A percentile compares a stretch with the other conserved stretches of the same genome.
Conservation (phyloP, 2,113 vertebrate species). For the Spea bombifrons region DNA sequence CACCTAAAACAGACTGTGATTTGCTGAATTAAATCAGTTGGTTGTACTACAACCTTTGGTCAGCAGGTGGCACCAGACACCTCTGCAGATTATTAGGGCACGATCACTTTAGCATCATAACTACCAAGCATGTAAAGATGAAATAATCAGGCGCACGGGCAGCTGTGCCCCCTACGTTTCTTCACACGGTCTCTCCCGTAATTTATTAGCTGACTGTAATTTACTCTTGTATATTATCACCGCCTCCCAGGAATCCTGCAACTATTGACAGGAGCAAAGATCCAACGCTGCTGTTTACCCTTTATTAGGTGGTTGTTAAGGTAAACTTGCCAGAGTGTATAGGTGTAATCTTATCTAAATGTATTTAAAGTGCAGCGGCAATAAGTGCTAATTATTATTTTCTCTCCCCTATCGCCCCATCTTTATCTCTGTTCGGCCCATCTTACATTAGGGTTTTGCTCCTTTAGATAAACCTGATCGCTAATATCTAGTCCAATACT, state of each 20-base stretch:
- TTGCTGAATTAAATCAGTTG: too few species aligned
- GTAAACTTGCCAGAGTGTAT: conserved; percentile 16
- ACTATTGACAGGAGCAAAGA: conserved; percentile 74
- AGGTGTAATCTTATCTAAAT: conserved; percentile 34
- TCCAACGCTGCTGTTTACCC: conserved; percentile 61
- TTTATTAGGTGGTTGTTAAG: conserved; percentile 32
- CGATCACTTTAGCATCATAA: not conserved
- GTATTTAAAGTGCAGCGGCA: conserved; percentile 10
- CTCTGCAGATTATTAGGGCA: not conserved
- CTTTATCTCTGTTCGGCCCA: conserved; percentile 10
- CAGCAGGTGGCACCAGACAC: conserved; percentile 14
- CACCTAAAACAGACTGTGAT: too few species aligned
- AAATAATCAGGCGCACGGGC: not conserved
- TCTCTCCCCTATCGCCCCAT: not conserved
- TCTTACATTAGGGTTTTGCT: conserved; percentile 9
- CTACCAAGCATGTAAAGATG: not conserved
- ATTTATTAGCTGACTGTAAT: conserved; percentile 56
- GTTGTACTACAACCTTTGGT: not conserved
- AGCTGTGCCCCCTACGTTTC: conserved; percentile 48
- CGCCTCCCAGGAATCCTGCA: conserved; percentile 69
- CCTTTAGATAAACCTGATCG: conserved; percentile 16
- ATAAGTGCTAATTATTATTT: conserved; percentile 1
- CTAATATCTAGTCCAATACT: too few species aligned
- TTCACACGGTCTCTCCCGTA: conserved; percentile 46
- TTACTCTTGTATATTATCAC: conserved; percentile 53